Conservation (phyloP, 1,140 invertebrate genomes). For the Camponotus floridanus region DNA sequence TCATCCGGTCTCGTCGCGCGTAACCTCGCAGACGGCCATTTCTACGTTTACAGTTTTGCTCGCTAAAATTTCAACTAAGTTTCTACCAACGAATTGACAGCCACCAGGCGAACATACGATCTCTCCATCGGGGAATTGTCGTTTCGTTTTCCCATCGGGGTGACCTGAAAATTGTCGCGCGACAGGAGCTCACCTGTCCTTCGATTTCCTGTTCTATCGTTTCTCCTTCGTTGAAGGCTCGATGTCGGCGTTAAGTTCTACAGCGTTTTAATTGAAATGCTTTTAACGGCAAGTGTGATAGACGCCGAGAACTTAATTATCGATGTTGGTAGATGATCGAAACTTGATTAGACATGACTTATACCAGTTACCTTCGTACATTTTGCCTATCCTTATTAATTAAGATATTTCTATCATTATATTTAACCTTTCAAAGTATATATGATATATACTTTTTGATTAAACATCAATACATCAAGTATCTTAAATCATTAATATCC, state of each 20-base stretch:
- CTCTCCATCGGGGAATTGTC: constrained; percentile 64
- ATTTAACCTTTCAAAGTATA: constrained; percentile 12
- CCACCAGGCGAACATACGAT: constrained; percentile 63
- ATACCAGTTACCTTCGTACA: constrained; percentile 3
- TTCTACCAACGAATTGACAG: constrained; percentile 74
- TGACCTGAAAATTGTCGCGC: constrained; percentile 50
- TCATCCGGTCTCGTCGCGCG: constrained; percentile 36
- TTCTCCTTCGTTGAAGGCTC: constrained; percentile 10
- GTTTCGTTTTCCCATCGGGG: constrained; percentile 38
- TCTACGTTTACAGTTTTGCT: constrained; percentile 67
- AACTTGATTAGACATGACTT: constrained; percentile 42
- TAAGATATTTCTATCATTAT: constrained; percentile 13
- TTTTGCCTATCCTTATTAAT: constrained; percentile 8
- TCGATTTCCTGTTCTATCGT: constrained; percentile 57
- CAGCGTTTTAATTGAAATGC: constrained; percentile 81
- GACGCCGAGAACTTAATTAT: constrained; percentile 78
- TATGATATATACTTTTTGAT: constrained; percentile 16
- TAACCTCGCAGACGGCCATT: constrained; percentile 51
- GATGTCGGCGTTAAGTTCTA: constrained; percentile 78
- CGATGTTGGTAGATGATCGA: constrained; percentile 60
- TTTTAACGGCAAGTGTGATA: constrained; percentile 82
- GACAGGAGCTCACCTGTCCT: constrained; percentile 61
- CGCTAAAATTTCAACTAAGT: constrained; percentile 68
- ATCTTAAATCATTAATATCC: not conserved
- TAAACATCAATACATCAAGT: not conserved